These are phyloP conservation scores for Argopecten irradians DNA, from an alignment of 1,140 invertebrate species.

Conservation along the genomic window DNA sequence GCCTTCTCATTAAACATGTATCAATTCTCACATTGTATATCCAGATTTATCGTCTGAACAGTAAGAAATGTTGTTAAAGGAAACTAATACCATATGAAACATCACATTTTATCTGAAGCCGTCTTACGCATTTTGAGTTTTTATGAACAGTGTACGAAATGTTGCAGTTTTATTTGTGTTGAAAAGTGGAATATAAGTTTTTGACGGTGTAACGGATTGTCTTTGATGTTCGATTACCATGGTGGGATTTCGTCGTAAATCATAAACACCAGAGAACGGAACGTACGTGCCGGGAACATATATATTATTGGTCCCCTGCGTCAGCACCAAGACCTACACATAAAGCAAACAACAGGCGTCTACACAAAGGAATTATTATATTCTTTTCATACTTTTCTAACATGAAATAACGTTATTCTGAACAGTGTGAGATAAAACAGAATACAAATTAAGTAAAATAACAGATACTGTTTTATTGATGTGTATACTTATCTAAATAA, in stretches of 20 bases:
- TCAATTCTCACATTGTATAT: not conserved
- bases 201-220: not conserved
- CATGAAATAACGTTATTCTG: not conserved
- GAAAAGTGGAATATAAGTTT: not conserved
- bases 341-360: not conserved
- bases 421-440: not conserved
- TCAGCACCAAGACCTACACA: not conserved
- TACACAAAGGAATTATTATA: not conserved
- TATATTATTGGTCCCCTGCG: not conserved
- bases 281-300: not conserved
- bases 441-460: not conserved
- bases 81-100: conserved; percentile 2
- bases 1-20: not conserved
- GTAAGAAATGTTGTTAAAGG: not conserved
- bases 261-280: not conserved
- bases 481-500: conserved; percentile 12
- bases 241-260: not conserved
- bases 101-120: not conserved
- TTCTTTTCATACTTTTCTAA: not conserved
- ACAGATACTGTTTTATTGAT: not conserved
- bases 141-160: not conserved
- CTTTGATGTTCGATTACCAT: not conserved
- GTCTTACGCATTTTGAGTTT: not conserved
- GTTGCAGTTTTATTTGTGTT: not conserved
- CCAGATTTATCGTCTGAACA: conserved; percentile 6